Evolutionary conservation across 2,797 vertebrate genomes (phyloP).

Genomic region (Sphaeramia orbicularis): DNA sequence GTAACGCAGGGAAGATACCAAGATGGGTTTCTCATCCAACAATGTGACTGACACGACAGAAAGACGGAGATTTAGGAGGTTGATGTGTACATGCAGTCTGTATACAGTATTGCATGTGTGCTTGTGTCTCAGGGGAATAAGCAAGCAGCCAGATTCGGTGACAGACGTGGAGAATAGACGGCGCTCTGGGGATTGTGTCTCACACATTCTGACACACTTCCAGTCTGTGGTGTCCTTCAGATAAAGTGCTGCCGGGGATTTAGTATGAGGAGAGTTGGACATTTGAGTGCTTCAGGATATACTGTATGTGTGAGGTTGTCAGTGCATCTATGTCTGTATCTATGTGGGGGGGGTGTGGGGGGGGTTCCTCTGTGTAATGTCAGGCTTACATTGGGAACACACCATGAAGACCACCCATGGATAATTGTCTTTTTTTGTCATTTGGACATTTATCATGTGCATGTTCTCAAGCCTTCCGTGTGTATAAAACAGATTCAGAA

Average conservation of each 20-base stretch:
- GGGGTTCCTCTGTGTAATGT: constrained; percentile 30
- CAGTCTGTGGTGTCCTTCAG: constrained; percentile 77
- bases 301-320: constrained; percentile 5
- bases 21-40: constrained; percentile 38
- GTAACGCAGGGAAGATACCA: constrained; percentile 1
- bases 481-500: too few species aligned
- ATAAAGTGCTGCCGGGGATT: constrained; percentile 64
- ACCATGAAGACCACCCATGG: constrained; percentile 13
- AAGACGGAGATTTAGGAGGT: constrained; percentile 41
- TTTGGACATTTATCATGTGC: too few species aligned
- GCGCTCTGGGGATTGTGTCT: constrained; percentile 77
- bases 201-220: constrained; percentile 78
- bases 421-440: constrained; percentile 31
- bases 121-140: too few species aligned
- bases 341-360: constrained; percentile 43
- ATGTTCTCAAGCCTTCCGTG: too few species aligned
- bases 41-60: constrained; percentile 56
- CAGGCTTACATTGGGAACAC: constrained; percentile 17
- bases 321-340: constrained; percentile 9
- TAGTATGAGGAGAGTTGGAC: constrained; percentile 50
- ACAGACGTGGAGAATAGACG: constrained; percentile 71
- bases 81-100: constrained; percentile 36
- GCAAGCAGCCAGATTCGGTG: constrained; percentile 68
- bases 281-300: constrained; percentile 55
- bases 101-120: too few species aligned